Evolutionary conservation across 30 jellyfish, hydroid and myxozoan species (phyloP), one percentile per base, ranked within the genome.

Genomic region (Pelagia noctiluca): DNA sequence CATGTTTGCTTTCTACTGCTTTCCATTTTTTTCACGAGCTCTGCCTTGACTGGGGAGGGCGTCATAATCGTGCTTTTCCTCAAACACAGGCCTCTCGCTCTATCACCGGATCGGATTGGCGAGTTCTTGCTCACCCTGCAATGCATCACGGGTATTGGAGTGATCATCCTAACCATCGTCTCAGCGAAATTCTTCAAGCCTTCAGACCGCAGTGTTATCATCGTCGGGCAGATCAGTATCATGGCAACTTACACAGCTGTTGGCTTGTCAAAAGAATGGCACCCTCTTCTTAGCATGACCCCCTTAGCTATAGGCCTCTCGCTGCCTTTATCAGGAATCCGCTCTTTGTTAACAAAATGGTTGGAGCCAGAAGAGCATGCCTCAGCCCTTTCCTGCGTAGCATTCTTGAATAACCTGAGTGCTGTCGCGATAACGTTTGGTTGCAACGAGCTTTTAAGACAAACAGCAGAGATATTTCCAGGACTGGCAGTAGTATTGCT

Each of bases 21-120:
- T 2, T 70, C 89, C 5, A 89, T 85, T 0, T 75, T 75, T 49
- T 65, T 85, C 52, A 53, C 85, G 11, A 75, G 63, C 57, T 37
- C 83, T 4, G 89, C 96, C 10, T 53, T 75, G 8, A 54, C 75
- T 32, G 96, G 96, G 16, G 96, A 85, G 75, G 66, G 54, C 29
- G 75, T 48, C 3, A 61, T 85, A 1, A n/a, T 64, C 29, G 67
- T 75, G 11, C 32, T 85, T 16, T 85, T 73, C 35, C 24, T 67
- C 10, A 85, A 85, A 60, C 88, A 75, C 75, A 36, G 65, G 7
- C 96, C 96, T 25, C 63, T 85, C 70, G 46, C 76, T 18, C 80
- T 85, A 48, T 21, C 74, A 2, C 76, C 96, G 3, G 80, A 75
- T 46, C 78, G 75, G 35, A 35, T 75, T 33, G 96, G 96, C 10